Evolutionary conservation across 92 coral and sea anemone species (phyloP).

Genomic region (Desmophyllum pertusum): DNA sequence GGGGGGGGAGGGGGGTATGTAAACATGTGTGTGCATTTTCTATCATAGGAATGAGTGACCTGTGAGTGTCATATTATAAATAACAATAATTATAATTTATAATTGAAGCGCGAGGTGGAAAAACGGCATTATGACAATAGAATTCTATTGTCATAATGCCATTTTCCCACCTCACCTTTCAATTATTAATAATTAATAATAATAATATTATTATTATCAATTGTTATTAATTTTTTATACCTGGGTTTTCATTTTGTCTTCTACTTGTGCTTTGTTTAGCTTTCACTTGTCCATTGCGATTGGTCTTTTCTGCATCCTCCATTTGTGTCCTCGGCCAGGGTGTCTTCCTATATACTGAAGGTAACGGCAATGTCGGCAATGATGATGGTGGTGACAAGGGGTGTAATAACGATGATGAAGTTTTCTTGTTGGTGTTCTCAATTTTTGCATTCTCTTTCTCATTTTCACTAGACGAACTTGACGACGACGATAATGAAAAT

Average conservation of each 20-base stretch:
- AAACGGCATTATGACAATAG: no score
- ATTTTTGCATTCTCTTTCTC: not conserved
- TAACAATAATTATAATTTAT: no score
- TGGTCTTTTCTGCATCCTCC: not conserved
- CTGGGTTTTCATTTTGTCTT: not conserved
- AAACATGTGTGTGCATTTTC: no score
- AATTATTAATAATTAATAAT: no score
- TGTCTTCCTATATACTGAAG: not conserved
- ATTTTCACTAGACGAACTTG: constrained; percentile 22
- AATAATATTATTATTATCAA: no score
- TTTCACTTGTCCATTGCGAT: not conserved
- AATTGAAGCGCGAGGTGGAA: no score
- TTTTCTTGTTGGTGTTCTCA: not conserved
- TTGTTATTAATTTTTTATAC: not conserved
- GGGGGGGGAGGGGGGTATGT: no score
- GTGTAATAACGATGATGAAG: constrained; percentile 25
- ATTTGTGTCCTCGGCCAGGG: not conserved
- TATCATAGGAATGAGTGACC: no score
- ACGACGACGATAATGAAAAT: constrained; percentile 5
- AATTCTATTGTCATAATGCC: no score
- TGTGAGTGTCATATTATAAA: no score
- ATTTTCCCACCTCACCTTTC: no score
- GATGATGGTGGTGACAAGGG: constrained; percentile 9
- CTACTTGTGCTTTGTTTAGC: not conserved
- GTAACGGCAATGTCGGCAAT: not conserved